Evolutionary conservation across 2,797 vertebrate species (phyloP).

Genomic region (Arctocebus calabarensis): DNA sequence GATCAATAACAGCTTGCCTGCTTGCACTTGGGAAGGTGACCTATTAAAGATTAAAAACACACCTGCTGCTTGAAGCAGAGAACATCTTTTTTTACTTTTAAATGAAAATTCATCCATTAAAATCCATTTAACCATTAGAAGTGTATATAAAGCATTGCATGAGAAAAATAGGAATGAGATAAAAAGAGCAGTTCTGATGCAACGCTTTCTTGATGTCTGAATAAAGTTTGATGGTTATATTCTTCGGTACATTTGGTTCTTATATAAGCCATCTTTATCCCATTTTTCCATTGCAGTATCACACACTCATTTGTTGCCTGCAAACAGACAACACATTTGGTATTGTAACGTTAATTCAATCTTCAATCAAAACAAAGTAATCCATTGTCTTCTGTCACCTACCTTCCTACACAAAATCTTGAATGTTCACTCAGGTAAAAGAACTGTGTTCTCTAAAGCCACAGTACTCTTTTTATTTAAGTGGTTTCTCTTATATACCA

Average conservation of each 20-base stretch:
- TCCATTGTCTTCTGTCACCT: slow-evolving; percentile 62
- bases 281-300: slow-evolving; percentile 57
- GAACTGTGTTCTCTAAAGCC: slow-evolving; percentile 60
- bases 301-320: slow-evolving; percentile 65
- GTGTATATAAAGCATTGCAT: slow-evolving; percentile 85
- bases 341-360: slow-evolving; percentile 71
- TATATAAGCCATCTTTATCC: slow-evolving; percentile 58
- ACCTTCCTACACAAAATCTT: slow-evolving; percentile 72
- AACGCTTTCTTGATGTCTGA: slow-evolving; percentile 74
- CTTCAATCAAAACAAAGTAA: slow-evolving; percentile 79
- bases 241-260: slow-evolving; percentile 7
- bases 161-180: slow-evolving; percentile 83
- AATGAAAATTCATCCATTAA: slow-evolving; percentile 87
- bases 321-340: slow-evolving; percentile 69
- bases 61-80: slow-evolving; percentile 89
- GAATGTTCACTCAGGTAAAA: slow-evolving; percentile 70
- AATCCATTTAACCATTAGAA: slow-evolving; percentile 87
- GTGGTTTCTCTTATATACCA: slow-evolving; percentile 57
- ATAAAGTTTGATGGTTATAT: slow-evolving; percentile 60
- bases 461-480: slow-evolving; percentile 70
- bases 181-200: slow-evolving; percentile 78
- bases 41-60: slow-evolving; percentile 91
- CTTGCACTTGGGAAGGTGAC: slow-evolving; percentile 93
- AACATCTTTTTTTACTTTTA: slow-evolving; percentile 88
- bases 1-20: slow-evolving; percentile 93